phyloP scores from a whole-genome alignment of 2,113 vertebrate species.

The Paratilapia polleni region DNA sequence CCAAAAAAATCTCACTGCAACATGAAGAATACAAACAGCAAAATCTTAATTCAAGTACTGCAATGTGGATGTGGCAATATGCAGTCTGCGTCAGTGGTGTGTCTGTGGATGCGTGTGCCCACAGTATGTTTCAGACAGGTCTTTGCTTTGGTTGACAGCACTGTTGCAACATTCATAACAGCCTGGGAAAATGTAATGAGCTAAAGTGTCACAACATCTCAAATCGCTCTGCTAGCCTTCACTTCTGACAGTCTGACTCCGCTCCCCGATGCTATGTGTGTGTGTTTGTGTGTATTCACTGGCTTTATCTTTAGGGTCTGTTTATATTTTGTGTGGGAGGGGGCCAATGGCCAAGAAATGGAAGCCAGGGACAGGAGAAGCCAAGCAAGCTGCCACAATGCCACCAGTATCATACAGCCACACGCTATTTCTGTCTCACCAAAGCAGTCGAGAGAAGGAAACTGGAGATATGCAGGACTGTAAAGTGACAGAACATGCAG shows the following conservation, averaged over 20 bases:
- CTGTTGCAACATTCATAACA: constrained; percentile 68
- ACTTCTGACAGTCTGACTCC: constrained; percentile 69
- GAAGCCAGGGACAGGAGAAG: constrained; percentile 35
- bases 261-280: constrained; percentile 39
- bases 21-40: constrained; percentile 32
- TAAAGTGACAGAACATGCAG: constrained; percentile 30
- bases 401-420: constrained; percentile 32
- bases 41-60: constrained; percentile 32
- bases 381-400: constrained; percentile 52
- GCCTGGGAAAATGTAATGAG: constrained; percentile 79
- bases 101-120: constrained; percentile 29
- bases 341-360: constrained; percentile 32
- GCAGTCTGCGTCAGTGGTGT: background rate
- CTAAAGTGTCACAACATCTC: constrained; percentile 81
- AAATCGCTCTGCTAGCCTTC: constrained; percentile 65
- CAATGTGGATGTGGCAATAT: constrained; percentile 2
- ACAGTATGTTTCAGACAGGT: constrained; percentile 63
- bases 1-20: constrained; percentile 2
- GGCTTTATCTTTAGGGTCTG: constrained; percentile 47
- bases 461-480: background rate
- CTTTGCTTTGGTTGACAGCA: constrained; percentile 69
- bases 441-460: background rate
- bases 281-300: constrained; percentile 18
- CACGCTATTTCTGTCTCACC: constrained; percentile 38
- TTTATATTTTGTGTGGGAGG: constrained; percentile 60